Percentiles rank a stretch among this genome's conserved stretches.
These are phyloP conservation scores for Xiphorhynchus elegans DNA, from an alignment of 2,113 vertebrate species.

Conservation along the genomic window DNA sequence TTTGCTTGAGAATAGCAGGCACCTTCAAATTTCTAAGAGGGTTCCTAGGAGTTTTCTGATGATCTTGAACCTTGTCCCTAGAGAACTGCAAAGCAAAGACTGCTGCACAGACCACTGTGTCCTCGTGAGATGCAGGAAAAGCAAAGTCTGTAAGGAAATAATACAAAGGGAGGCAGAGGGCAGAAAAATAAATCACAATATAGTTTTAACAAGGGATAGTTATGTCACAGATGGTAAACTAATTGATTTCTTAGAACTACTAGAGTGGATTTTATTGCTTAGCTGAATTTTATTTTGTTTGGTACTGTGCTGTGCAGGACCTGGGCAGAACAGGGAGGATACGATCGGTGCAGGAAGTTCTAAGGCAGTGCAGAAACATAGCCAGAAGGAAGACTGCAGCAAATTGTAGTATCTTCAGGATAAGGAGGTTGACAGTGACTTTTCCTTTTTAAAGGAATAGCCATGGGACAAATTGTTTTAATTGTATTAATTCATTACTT, in stretches of 20 bases:
- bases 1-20: background rate
- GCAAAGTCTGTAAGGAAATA: background rate
- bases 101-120: background rate
- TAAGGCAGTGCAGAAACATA: background rate
- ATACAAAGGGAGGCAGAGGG: background rate
- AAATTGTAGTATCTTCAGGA: background rate
- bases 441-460: background rate
- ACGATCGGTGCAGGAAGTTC: background rate
- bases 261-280: background rate
- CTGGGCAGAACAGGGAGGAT: background rate
- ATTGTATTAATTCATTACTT: background rate
- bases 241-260: background rate
- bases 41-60: background rate
- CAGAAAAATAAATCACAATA: background rate
- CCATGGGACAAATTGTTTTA: background rate
- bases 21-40: background rate
- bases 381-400: background rate
- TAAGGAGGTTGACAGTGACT: background rate
- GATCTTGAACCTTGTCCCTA: background rate
- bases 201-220: background rate
- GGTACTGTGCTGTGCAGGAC: background rate
- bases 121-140: background rate
- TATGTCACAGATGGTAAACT: background rate
- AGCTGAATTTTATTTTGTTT: background rate
- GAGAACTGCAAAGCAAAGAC: background rate